Conservation (phyloP, 2,797 vertebrate genomes). For the Danio aesculapii region DNA sequence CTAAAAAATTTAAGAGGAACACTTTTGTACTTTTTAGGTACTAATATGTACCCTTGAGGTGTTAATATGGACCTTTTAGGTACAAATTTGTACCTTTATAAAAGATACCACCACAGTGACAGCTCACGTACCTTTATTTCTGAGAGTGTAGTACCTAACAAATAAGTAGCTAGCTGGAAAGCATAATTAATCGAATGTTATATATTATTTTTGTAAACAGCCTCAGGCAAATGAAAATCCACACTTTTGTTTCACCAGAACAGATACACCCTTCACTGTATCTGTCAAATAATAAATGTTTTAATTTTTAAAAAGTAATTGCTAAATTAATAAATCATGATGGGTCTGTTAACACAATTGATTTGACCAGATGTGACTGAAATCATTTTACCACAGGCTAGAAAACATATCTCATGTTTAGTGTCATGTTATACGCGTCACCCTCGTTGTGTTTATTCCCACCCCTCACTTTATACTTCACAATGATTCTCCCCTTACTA, state of each 20-base stretch:
- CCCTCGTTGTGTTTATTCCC: conserved; percentile 10
- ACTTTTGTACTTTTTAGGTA: too few species aligned
- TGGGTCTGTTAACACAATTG: background rate
- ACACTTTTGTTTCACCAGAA: background rate
- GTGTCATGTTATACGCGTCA: conserved; percentile 2
- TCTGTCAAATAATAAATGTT: background rate
- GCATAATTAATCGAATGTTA: too few species aligned
- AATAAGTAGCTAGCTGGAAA: too few species aligned
- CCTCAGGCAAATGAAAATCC: background rate
- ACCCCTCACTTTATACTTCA: conserved; percentile 6
- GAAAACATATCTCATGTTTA: background rate
- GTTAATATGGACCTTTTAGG: too few species aligned
- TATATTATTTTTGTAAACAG: background rate
- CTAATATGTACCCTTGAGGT: too few species aligned
- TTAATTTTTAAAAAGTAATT: background rate
- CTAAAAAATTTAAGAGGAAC: too few species aligned
- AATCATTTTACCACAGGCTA: background rate
- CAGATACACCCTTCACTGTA: background rate
- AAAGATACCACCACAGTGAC: too few species aligned
- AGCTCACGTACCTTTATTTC: too few species aligned
- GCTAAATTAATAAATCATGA: background rate
- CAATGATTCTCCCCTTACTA: background rate
- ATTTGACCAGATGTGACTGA: background rate
- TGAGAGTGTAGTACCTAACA: too few species aligned
- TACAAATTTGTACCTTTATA: too few species aligned